A percentile compares a stretch with the other conserved stretches of the same genome.
Evolutionary conservation across 2,113 vertebrate genomes (phyloP).

Genomic region (Otis tarda): DNA sequence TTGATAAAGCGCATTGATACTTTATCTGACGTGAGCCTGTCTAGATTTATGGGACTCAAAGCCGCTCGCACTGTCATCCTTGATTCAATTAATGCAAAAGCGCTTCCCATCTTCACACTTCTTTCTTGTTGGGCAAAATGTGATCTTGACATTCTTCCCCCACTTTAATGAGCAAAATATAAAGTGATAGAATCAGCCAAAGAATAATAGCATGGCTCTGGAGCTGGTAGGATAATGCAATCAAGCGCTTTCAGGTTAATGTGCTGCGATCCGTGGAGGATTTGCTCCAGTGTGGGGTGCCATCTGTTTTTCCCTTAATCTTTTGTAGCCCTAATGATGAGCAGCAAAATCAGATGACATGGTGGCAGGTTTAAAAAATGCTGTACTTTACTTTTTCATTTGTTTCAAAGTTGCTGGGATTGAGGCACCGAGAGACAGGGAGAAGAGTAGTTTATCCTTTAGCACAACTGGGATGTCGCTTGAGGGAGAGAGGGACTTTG

Average conservation of each 20-base stretch:
- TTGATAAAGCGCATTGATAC: conserved; percentile 69
- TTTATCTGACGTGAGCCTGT: conserved; percentile 55
- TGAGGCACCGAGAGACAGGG: neutral
- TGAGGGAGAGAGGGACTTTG: neutral
- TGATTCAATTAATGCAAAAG: conserved; percentile 59
- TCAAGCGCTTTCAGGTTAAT: neutral
- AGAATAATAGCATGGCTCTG: neutral
- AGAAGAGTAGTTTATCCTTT: neutral
- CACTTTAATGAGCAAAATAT: conserved; percentile 25
- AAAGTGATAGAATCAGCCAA: neutral
- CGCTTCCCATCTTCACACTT: neutral
- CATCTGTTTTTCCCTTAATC: neutral
- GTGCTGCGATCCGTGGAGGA: neutral
- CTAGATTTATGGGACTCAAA: conserved; percentile 57
- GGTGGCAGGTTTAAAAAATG: neutral
- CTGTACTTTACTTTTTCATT: neutral
- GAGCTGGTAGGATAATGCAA: neutral
- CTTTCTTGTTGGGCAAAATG: conserved; percentile 27
- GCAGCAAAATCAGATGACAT: neutral
- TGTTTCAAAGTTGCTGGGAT: neutral
- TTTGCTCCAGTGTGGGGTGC: neutral
- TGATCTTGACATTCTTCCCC: neutral
- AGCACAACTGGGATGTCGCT: neutral
- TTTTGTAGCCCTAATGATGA: neutral
- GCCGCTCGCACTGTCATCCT: neutral